Evolutionary conservation across 2,113 vertebrate genomes (phyloP).

Genomic region (Entelurus aequoreus): DNA sequence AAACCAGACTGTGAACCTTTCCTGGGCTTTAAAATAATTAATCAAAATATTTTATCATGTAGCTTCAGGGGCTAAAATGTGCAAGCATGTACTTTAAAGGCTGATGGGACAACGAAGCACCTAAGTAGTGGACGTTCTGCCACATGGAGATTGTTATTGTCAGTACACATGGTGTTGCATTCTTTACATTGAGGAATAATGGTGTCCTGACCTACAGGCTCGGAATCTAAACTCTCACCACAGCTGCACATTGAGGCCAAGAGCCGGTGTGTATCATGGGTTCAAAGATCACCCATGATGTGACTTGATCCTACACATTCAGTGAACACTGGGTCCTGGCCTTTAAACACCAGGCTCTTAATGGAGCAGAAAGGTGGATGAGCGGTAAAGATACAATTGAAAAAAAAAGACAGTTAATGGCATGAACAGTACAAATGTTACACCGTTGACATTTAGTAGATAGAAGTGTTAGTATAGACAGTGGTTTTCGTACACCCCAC

Average conservation of each 20-base stretch:
- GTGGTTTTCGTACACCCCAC: no score
- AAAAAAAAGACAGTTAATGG: not conserved
- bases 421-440: not conserved
- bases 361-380: constrained; percentile 29
- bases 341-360: constrained; percentile 37
- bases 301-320: constrained; percentile 66
- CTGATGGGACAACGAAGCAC: constrained; percentile 18
- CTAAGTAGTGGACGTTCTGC: constrained; percentile 24
- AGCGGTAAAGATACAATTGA: constrained; percentile 22
- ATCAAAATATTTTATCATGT: constrained; percentile 50
- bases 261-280: constrained; percentile 38
- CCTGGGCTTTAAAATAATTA: constrained; percentile 34
- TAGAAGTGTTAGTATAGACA: no score
- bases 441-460: not conserved
- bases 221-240: constrained; percentile 64
- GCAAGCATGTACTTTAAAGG: constrained; percentile 1
- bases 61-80: constrained; percentile 5
- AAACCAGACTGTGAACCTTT: constrained; percentile 47
- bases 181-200: constrained; percentile 64
- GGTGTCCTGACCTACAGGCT: constrained; percentile 54
- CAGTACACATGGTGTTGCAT: constrained; percentile 47
- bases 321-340: constrained; percentile 50
- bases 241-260: constrained; percentile 64
- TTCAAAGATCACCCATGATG: constrained; percentile 65
- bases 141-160: constrained; percentile 33